Evolutionary conservation across 2,113 vertebrate species (phyloP).

Genomic region (Mystacornis crossleyi): DNA sequence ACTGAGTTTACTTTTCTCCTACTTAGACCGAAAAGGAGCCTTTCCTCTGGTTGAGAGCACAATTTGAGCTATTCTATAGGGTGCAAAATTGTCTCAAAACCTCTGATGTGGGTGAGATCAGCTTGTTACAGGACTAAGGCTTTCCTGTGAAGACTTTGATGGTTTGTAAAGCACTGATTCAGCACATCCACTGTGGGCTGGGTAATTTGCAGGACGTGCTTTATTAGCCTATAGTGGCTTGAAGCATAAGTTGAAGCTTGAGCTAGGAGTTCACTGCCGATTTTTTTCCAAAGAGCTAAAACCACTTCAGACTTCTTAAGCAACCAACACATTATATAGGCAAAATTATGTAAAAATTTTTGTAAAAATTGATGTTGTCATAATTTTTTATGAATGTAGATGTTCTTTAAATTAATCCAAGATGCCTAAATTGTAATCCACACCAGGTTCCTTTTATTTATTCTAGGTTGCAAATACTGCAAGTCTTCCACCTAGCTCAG

Average conservation of each 20-base stretch:
- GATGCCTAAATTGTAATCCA: not conserved
- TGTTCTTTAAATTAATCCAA: not conserved
- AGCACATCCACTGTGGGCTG: not conserved
- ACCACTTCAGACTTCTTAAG: not conserved
- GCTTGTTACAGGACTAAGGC: not conserved
- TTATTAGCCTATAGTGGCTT: not conserved
- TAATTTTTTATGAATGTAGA: not conserved
- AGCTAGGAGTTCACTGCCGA: not conserved
- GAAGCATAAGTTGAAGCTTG: not conserved
- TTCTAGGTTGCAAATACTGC: not conserved
- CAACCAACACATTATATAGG: not conserved
- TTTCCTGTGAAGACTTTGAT: not conserved
- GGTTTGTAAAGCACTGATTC: not conserved
- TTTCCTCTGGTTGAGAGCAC: not conserved
- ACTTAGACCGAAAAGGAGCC: not conserved
- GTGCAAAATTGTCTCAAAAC: not conserved
- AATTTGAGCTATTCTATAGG: not conserved
- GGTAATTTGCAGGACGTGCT: not conserved
- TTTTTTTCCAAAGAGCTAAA: not conserved
- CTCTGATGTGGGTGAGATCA: not conserved
- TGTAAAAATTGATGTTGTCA: not conserved
- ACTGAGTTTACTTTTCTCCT: not conserved
- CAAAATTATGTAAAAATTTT: not conserved
- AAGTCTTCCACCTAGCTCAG: not conserved
- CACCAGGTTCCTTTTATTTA: not conserved